Conservation (phyloP, 2,797 vertebrate genomes). For the Pseudochirops corinnae region DNA sequence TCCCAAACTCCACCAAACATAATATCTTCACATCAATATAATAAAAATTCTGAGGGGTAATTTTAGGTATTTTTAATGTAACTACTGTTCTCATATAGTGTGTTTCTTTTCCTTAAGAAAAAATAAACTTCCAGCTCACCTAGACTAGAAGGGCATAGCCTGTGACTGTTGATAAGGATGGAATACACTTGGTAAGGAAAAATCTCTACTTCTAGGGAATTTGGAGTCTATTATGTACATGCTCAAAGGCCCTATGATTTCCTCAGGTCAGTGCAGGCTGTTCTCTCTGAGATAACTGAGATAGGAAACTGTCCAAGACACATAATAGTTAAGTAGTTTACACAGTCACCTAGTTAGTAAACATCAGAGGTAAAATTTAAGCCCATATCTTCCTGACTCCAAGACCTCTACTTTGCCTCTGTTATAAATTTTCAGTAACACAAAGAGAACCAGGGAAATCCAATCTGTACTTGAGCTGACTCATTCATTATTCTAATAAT, state of each 20-base stretch:
- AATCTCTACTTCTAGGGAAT: neutral
- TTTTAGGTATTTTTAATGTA: slow-evolving; percentile 10
- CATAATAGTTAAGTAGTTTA: neutral
- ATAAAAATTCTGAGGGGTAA: slow-evolving; percentile 21
- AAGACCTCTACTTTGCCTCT: neutral
- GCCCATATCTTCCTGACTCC: neutral
- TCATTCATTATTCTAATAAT: neutral
- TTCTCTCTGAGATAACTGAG: neutral
- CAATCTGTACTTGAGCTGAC: neutral
- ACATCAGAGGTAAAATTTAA: neutral
- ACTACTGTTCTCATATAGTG: slow-evolving; percentile 3
- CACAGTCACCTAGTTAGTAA: neutral
- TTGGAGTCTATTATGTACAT: neutral
- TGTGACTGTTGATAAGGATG: neutral
- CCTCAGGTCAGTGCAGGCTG: neutral
- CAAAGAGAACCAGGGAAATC: neutral
- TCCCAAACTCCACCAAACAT: slow-evolving; percentile 42
- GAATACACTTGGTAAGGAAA: neutral
- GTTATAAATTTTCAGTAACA: neutral
- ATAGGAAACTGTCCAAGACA: neutral
- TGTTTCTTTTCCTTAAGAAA: slow-evolving; percentile 6
- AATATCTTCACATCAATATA: slow-evolving; percentile 9
- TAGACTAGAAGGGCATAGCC: neutral
- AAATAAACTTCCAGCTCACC: neutral
- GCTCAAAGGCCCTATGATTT: neutral